Evolutionary conservation across 1,140 invertebrate species (phyloP), one percentile per base, ranked within the genome.

Genomic region (Amyelois transitella): DNA sequence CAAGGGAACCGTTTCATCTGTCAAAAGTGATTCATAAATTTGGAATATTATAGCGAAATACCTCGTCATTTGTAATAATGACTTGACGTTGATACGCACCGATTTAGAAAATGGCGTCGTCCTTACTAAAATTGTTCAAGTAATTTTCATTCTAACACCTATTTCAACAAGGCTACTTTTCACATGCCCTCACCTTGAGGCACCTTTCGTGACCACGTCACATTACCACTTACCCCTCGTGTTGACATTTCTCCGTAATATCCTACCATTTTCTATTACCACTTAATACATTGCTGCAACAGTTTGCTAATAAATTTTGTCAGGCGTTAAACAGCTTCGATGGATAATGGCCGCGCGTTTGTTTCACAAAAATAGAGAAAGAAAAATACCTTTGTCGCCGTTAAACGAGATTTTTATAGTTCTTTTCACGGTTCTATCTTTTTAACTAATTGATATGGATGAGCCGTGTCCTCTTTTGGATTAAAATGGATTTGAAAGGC

Each of bases 211-310:
- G 45, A 48, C 45, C 19, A 21, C 19, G 45, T 48, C 45, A 21
- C 20, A 21, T 20, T 48, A 21, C 45, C 20, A 48, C 45, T n/a
- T 48, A 48, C 45, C 32, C n/a, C 32, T 38, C 19, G 45, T 48
- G 45, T 48, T 48, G 45, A 48, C 45, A 48, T 48, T 48, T 48
- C 20, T 21, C 20, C n/a, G 45, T 19, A 21, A 21, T 48, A 48
- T 48, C 45, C 45, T 21, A 48, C 18, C 20, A 19, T 48, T 48
- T 48, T 21, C 45, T 48, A 21, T 20, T 48, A 19, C 12, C 18
- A 48, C 45, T 21, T 48, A 21, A 21, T 48, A 48, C 45, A 48
- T 48, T 48, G 45, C 45, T 48, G 45, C 45, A 48, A 48, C 45
- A 48, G 45, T 48, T 48, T 48, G 45, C 45, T 48, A 48, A 48